A percentile compares a stretch with the other conserved stretches of the same genome.
These are phyloP conservation scores for Cotesia congregata DNA, from an alignment of 2,888 invertebrate species.

Conservation along the genomic window DNA sequence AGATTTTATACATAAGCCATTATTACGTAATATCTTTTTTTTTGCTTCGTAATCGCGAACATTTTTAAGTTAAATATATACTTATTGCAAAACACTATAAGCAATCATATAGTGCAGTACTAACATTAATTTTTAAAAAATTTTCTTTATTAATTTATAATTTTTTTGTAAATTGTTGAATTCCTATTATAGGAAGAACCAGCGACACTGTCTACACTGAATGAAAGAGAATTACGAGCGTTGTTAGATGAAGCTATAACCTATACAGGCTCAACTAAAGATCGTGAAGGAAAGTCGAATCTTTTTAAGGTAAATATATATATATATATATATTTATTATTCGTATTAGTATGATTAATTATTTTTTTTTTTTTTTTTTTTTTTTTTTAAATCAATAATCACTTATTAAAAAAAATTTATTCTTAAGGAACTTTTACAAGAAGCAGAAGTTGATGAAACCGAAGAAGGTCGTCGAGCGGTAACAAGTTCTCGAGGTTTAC, in stretches of 20 bases:
- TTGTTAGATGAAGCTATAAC: slow-evolving; percentile 87
- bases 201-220: slow-evolving; percentile 73
- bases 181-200: slow-evolving; percentile 65
- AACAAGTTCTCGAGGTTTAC: slow-evolving; percentile 65
- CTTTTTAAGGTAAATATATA: slow-evolving; percentile 78
- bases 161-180: slow-evolving; percentile 24
- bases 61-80: slow-evolving; percentile 41
- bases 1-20: slow-evolving; percentile 15
- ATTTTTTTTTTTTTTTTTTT: slow-evolving; percentile 3
- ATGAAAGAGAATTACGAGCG: slow-evolving; percentile 83
- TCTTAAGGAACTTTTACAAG: slow-evolving; percentile 79
- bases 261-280: slow-evolving; percentile 85
- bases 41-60: slow-evolving; percentile 47
- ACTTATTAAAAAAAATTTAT: slow-evolving; percentile 20
- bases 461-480: slow-evolving; percentile 69
- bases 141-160: slow-evolving; percentile 12
- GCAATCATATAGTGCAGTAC: background rate
- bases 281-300: slow-evolving; percentile 86
- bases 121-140: background rate
- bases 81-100: slow-evolving; percentile 3
- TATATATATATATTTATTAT: background rate
- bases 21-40: slow-evolving; percentile 47
- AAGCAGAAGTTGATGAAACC: slow-evolving; percentile 83
- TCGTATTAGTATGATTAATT: background rate
- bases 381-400: no score